Evolutionary conservation across 2,113 vertebrate genomes (phyloP).

Genomic region (Pavo muticus): DNA sequence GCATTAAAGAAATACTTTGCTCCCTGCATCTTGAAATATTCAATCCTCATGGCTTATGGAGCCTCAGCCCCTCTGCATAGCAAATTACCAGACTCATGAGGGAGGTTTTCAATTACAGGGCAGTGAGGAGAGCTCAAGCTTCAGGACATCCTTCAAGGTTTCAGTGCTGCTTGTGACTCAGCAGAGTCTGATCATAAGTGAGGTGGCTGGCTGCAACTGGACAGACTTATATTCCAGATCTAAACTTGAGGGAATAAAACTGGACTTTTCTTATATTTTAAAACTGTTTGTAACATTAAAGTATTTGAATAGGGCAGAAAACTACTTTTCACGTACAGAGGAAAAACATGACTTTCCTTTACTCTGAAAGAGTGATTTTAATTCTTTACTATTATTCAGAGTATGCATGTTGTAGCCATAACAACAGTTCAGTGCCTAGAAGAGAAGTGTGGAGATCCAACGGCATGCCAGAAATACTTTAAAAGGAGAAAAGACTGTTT

Average conservation of each 20-base stretch:
- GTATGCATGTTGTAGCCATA: constrained; percentile 16
- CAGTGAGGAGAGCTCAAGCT: not conserved
- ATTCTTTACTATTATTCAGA: not conserved
- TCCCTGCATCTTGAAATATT: not conserved
- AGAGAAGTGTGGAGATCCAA: not conserved
- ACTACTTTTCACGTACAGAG: not conserved
- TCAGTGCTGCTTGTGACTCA: not conserved
- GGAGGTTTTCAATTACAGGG: not conserved
- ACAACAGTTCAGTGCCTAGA: not conserved
- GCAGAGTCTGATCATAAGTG: not conserved
- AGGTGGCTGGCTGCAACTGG: fast-evolving
- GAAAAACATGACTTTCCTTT: not conserved
- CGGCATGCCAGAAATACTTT: not conserved
- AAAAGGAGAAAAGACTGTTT: not conserved
- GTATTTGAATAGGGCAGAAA: not conserved
- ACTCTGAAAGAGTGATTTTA: not conserved
- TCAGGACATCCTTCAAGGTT: not conserved
- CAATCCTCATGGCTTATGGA: not conserved
- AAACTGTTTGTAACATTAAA: not conserved
- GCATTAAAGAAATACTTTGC: not conserved
- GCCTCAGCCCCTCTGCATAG: not conserved
- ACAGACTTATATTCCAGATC: not conserved
- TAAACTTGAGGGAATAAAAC: not conserved
- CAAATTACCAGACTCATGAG: not conserved
- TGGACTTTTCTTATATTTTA: not conserved